Base-by-base conservation (phyloP, 2,113 vertebrate genomes). In the Trematomus loennbergii region DNA sequence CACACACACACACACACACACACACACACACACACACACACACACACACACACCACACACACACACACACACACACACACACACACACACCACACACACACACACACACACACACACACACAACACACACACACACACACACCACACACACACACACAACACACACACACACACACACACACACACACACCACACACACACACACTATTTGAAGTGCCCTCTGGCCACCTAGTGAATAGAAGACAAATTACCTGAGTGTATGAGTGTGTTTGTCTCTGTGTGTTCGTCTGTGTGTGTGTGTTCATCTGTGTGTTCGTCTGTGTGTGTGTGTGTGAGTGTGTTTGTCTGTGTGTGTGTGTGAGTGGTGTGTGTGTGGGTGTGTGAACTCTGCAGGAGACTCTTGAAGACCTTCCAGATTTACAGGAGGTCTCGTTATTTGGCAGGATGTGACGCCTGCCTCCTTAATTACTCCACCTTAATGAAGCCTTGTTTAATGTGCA, bases 231-330 rank as follows among this genome's bases (percentile, higher is more conserved):
- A n/a, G 66, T 87, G 82, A 94, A 94, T 86, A 84, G 88, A 93
- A 93, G 94, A 94, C 90, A 93, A 93, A 95, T 87, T 86, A 91
- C 86, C 90, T 89, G 75, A 90, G 86, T 84, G 83, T 79, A n/a
- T n/a, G 85, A 2, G 25, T 72, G 72, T 3, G 25, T 3, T 2
- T 2, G 25, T 25, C 2, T 25, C 2, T 25, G 25, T 25, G 25
- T 25, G 2, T 25, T 2, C 2, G 25, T 25, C 2, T 2, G 25
- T 25, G 25, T 25, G 25, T 25, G 2, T 25, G 25, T 25, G n/a
- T n/a, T n/a, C n/a, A n/a, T n/a, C n/a, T n/a, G 25, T 25, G 25
- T 25, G 25, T 25, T 2, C 2, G 25, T 25, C 2, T 25, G 25
- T 25, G 25, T 25, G 2, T 25, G 25, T 3, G 25, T 25, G 25